Conservation (phyloP, 2,888 invertebrate species). For the Rhagonycha lutea region DNA sequence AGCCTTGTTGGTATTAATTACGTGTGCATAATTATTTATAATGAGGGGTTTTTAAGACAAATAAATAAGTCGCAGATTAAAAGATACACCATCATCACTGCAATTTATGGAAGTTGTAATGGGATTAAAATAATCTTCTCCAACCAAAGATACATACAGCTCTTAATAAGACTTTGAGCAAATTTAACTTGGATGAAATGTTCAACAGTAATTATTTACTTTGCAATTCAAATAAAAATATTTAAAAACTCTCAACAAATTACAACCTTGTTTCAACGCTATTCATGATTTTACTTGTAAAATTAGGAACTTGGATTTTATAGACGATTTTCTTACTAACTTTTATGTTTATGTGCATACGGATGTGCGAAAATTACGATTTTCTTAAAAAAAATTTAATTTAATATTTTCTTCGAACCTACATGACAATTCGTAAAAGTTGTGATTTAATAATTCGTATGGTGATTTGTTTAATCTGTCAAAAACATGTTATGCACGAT, state of each 20-base stretch:
- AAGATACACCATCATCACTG: neutral
- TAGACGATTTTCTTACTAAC: too few species aligned
- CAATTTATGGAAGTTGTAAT: slow-evolving; percentile 10
- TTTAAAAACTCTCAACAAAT: too few species aligned
- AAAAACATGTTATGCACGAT: neutral
- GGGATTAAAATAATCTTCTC: slow-evolving; percentile 13
- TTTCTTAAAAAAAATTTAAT: too few species aligned
- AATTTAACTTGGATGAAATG: neutral
- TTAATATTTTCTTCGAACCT: neutral
- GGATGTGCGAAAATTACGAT: too few species aligned
- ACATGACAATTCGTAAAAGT: neutral
- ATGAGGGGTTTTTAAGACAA: neutral
- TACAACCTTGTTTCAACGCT: too few species aligned
- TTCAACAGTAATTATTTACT: neutral
- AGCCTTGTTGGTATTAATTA: neutral
- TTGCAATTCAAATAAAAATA: too few species aligned
- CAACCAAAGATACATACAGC: slow-evolving; percentile 5
- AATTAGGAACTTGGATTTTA: too few species aligned
- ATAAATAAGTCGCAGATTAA: neutral
- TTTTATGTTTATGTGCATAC: too few species aligned
- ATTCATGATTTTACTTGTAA: too few species aligned
- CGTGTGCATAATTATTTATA: neutral
- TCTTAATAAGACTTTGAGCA: neutral
- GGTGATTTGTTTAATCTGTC: neutral
- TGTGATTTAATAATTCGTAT: neutral